Base-by-base conservation (phyloP, 2,888 invertebrate species). In the Luperina testacea region DNA sequence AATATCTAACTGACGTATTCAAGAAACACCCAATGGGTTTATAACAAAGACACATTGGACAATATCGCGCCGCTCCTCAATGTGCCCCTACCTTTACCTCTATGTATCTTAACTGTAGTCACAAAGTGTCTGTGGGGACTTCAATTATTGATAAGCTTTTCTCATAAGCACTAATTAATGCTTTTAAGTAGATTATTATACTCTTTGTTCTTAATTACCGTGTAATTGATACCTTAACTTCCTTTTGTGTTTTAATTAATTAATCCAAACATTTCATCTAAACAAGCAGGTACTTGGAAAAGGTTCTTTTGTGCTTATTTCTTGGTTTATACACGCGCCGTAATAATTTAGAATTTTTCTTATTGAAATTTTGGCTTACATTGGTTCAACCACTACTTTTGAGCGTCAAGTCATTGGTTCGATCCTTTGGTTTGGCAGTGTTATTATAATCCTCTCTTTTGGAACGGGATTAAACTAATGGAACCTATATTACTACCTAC, bases 91-190 rank as follows among this genome's bases (percentile, higher is more conserved):
- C 80, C 64, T 83, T 79, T 80, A 79, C 77, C 87, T 86, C 64
- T 85, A 79, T 82, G 81, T 87, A 85, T 87, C 87, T 85, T 78
- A 82, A 82, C 87, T 83, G 81, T 77, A 81, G 79, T 84, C 82
- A 78, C 80, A 78, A 86, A 88, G 84, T 82, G 88, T 88, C 91
- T 88, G 80, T 88, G 78, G 89, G 90, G 89, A 89, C 82, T 89
- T 91, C 90, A 89, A 91, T 91, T 90, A 91, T 90, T 87, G 89
- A 86, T 89, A 90, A 89, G 88, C 86, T 90, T 91, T 90, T 90
- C 92, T 88, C 85, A 81, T 87, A 87, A 85, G 84, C 74, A 86
- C 74, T 72, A 87, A 87, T 88, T 82, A 84, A 84, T 80, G 75
- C 77, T 79, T 77, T 80, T 75, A 80, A 72, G 70, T 76, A 78